Base-by-base conservation (phyloP, 2,797 vertebrate species). In the Eidolon dupreanum region DNA sequence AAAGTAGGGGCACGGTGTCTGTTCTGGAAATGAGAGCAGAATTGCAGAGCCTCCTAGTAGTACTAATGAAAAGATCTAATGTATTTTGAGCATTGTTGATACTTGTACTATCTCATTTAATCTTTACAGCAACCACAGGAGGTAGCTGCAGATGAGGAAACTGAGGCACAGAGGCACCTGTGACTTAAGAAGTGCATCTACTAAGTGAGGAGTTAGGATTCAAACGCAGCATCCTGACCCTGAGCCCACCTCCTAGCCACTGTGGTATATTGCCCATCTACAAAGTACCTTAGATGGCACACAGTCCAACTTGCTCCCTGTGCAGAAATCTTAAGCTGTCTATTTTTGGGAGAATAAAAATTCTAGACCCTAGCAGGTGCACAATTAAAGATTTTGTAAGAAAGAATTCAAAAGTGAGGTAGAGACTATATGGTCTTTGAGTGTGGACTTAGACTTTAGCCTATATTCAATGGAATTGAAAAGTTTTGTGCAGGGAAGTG, bases 401-500 rank as follows among this genome's bases (percentile, higher is more conserved):
- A 78, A 83, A 86, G 15, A 55, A 70, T 85, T 90, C 8, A 55
- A 6, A 90, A 38, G 17, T 51, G 75, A 96, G 70, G 57, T 36
- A 71, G 78, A 24, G 59, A 57, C 70, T 33, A 28, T 93, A 24
- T 90, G 90, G 49, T 55, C 88, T 70, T 74, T 86, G 82, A 70
- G 28, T 38, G 0, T 46, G 31, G 65, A 82, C 31, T 79, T 91
- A 74, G 73, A 43, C n/a, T 19, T 83, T 31, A 28, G 46, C 88
- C 59, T 46, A 16, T 65, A 55, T 46, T 96, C 78, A 19, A 8
- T 55, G 43, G 81, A 31, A 24, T 53, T 63, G 92, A 81, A 78
- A 93, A 65, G 65, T 81, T 93, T 81, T 63, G 36, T 91, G 51
- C 51, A 43, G 73, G 61, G 75, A 95, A 93, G 85, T 91, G 85